Percentiles rank a stretch among this genome's conserved stretches.
Evolutionary conservation across 2,113 vertebrate species (phyloP).

Genomic region (Elephas maximus): DNA sequence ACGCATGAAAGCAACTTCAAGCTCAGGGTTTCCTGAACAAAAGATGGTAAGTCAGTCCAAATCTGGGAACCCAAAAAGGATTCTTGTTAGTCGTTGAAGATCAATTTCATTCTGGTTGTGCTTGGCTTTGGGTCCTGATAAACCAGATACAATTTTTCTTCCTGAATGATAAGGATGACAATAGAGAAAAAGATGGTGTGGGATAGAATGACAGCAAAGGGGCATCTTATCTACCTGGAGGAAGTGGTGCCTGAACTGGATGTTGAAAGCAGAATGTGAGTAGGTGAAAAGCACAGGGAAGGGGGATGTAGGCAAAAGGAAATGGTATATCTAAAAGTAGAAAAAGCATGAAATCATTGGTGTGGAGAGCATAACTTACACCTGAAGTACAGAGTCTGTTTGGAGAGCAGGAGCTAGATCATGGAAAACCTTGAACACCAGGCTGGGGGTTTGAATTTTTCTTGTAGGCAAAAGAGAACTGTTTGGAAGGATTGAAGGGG

Average conservation of each 20-base stretch:
- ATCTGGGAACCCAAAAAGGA: neutral
- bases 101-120: neutral
- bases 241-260: neutral
- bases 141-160: neutral
- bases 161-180: neutral
- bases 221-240: too few relatives aligned
- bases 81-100: neutral
- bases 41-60: neutral
- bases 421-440: neutral
- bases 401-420: neutral
- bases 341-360: neutral
- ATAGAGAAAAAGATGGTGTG: neutral
- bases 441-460: neutral
- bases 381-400: neutral
- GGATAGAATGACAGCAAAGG: neutral
- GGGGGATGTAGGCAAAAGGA: neutral
- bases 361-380: neutral
- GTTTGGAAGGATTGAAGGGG: neutral
- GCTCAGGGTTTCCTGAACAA: constrained; percentile 18
- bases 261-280: neutral
- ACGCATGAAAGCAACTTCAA: constrained; percentile 6
- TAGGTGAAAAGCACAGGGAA: neutral
- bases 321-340: neutral
- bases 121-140: neutral
- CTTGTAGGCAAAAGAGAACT: neutral